Base-by-base conservation (phyloP, 2,888 invertebrate genomes). In the Himalopsyche japonica region DNA sequence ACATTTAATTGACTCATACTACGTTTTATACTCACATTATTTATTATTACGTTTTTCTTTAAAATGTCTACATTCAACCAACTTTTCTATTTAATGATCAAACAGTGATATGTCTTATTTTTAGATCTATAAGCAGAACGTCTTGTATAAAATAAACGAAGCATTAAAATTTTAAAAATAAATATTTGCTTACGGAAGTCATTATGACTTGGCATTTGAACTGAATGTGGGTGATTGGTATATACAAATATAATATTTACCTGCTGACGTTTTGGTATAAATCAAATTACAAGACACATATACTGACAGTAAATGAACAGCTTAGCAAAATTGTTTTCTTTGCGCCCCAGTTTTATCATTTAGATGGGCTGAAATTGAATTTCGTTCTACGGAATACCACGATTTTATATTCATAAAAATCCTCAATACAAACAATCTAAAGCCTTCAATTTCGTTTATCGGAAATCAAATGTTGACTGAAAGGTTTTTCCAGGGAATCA, bases 381-480 rank as follows among this genome's bases (percentile, higher is more conserved):
- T 57, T 57, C 10, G 57, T 57, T 20, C 20, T 24, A 57, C 57
- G 30, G 76, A 15, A 76, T 32, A 76, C 34, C 30, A 6, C 76
- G 32, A 32, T 76, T 76, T 76, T 76, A 76, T 34, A 76, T 34
- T 32, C 76, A 76, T 32, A 76, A 76, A 32, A 76, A 76, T 76
- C 30, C n/a, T 57, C 34, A 76, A 27, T 32, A 76, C 27, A 76
- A 76, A 76, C 76, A 76, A 34, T 76, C 32, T 24, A 24, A 76
- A 20, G 76, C 76, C 32, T 76, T 76, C 76, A 76, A 30, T 76
- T 76, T 76, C 32, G 32, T 76, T 76, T 32, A 76, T 76, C 76
- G 76, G 30, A 76, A 32, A 30, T 76, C 76, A 76, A 76, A 76
- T 76, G 76, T 76, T 76, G 76, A 76, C 76, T 76, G 76, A 76